Evolutionary conservation across 2,113 vertebrate species (phyloP).

Genomic region (Fregata magnificens): DNA sequence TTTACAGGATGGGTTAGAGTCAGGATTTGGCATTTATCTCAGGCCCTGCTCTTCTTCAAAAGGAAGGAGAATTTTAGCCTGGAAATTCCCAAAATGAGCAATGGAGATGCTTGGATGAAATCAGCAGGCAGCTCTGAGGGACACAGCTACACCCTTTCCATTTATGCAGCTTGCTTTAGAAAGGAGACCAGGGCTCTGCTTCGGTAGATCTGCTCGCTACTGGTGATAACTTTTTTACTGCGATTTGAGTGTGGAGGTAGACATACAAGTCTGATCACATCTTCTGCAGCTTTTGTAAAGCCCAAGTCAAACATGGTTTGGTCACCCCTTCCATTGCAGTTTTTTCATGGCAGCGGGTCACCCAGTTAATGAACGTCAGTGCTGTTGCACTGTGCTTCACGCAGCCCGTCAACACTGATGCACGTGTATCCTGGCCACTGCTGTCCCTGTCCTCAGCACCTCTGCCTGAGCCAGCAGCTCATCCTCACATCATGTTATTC

Average conservation of each 20-base stretch:
- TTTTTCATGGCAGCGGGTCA: background rate
- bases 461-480: background rate
- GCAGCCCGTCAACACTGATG: background rate
- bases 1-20: background rate
- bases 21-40: background rate
- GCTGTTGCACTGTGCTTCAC: background rate
- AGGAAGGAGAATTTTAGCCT: background rate
- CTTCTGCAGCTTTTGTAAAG: background rate
- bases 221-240: background rate
- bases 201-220: background rate
- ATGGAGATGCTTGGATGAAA: background rate
- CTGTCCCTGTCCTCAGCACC: background rate
- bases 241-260: background rate
- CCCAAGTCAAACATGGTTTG: background rate
- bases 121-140: background rate
- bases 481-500: background rate
- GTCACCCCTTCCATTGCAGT: background rate
- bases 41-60: background rate
- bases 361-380: fast-evolving
- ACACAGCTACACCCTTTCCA: background rate
- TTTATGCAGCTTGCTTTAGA: background rate
- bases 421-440: fast-evolving
- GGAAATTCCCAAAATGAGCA: background rate
- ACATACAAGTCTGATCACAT: background rate
- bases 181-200: background rate